A percentile compares a stretch with the other conserved stretches of the same genome.
Conservation (phyloP, 2,113 vertebrate genomes). For the Muntiacus muntjak region DNA sequence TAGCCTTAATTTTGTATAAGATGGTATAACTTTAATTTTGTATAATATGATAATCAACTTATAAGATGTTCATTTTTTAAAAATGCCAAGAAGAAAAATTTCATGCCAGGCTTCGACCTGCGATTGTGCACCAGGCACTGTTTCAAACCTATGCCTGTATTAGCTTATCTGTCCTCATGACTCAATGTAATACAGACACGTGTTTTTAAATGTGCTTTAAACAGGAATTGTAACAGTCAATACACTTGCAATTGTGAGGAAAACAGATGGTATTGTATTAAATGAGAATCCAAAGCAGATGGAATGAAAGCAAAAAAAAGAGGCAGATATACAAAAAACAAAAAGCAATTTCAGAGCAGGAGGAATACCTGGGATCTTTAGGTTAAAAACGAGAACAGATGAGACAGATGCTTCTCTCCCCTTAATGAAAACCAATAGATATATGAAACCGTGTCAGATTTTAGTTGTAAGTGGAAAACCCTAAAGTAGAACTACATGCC, state of each 20-base stretch:
- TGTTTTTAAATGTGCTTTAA: not conserved
- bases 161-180: not conserved
- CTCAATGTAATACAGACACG: not conserved
- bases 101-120: not conserved
- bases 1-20: not conserved
- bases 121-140: accelerated
- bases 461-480: not conserved
- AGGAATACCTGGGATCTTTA: not conserved
- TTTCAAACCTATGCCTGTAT: not conserved
- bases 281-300: not conserved
- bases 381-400: not conserved
- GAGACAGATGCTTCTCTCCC: not conserved
- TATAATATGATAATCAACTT: not conserved
- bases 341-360: not conserved
- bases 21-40: not conserved
- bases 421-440: not conserved
- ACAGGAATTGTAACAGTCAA: not conserved
- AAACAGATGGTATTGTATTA: not conserved
- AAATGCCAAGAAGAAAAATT: not conserved
- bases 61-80: not conserved
- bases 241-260: not conserved
- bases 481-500: not conserved
- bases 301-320: not conserved
- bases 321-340: not conserved
- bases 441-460: not conserved